Base-by-base conservation (phyloP, 2,888 invertebrate genomes). In the Abrostola tripartita region DNA sequence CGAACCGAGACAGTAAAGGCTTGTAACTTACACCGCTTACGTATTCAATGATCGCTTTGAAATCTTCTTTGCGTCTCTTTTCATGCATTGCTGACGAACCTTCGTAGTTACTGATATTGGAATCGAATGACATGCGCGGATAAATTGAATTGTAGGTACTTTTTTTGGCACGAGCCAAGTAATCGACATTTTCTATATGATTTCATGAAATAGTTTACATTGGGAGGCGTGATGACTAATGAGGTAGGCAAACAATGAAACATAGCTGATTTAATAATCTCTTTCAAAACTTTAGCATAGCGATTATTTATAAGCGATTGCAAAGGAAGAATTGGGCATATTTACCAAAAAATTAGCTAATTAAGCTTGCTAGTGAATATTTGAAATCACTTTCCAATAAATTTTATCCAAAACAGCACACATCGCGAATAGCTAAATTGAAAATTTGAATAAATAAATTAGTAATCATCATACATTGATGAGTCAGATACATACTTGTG, bases 21-120 rank as follows among this genome's bases (percentile, higher is more conserved):
- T 85, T 92, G 92, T 90, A 90, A 91, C 81, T 71, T 81, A 91
- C 85, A 90, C 92, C 86, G 83, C 79, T 76, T 83, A 77, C 74
- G 81, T 80, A 81, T 87, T 88, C 82, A 88, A 88, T 85, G 84
- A 86, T 85, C 82, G 84, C 87, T 82, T 86, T 89, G 81, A 88
- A 86, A 85, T 81, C 81, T 81, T 81, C 84, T 85, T 84, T 84
- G 78, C 73, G 76, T 82, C 83, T 85, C 79, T 82, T 84, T 85
- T 65, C 70, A 63, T 72, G 70, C 68, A 61, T 59, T 71, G 56
- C 70, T 75, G 66, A 60, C 44, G 49, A 61, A 47, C 54, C 53
- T 49, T 64, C 49, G 52, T 56, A 68, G 55, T 57, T 58, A 65
- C 70, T 68, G 50, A 55, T 38, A 59, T 52, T 65, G 65, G 74